Evolutionary conservation across 2,113 vertebrate species (phyloP).

Genomic region (Chloebia gouldiae): DNA sequence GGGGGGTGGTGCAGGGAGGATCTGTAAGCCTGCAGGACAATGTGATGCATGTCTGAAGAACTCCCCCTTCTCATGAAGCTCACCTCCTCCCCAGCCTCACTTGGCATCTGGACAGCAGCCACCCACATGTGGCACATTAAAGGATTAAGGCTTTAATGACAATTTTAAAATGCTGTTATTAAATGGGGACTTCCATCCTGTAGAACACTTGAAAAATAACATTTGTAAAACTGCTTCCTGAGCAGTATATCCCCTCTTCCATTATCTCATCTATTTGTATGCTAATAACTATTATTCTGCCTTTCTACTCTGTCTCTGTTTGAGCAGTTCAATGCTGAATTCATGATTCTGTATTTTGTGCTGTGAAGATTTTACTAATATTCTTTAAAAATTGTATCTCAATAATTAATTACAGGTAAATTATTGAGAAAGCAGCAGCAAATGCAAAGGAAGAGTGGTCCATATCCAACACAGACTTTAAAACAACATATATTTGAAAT

Average conservation of each 20-base stretch:
- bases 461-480: not conserved
- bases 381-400: not conserved
- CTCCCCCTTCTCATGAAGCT: not conserved
- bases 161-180: not conserved
- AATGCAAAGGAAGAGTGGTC: not conserved
- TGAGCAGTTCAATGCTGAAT: not conserved
- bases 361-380: not conserved
- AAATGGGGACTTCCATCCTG: slow-evolving; percentile 11
- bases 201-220: slow-evolving; percentile 19
- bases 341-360: not conserved
- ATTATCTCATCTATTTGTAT: slow-evolving; percentile 48
- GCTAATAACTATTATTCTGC: slow-evolving; percentile 13
- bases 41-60: not conserved
- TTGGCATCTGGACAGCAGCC: not conserved
- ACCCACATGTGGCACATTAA: not conserved
- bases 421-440: slow-evolving; percentile 38
- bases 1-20: not conserved
- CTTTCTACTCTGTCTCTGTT: not conserved
- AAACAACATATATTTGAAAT: not conserved
- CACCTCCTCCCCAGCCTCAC: not conserved
- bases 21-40: not conserved
- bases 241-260: not conserved
- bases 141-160: slow-evolving; percentile 19
- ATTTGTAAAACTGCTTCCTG: slow-evolving; percentile 30
- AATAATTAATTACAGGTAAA: slow-evolving; percentile 56